A percentile compares a stretch with the other conserved stretches of the same genome.
These are phyloP conservation scores for Electrona antarctica DNA, from an alignment of 2,113 vertebrate genomes.

Conservation along the genomic window DNA sequence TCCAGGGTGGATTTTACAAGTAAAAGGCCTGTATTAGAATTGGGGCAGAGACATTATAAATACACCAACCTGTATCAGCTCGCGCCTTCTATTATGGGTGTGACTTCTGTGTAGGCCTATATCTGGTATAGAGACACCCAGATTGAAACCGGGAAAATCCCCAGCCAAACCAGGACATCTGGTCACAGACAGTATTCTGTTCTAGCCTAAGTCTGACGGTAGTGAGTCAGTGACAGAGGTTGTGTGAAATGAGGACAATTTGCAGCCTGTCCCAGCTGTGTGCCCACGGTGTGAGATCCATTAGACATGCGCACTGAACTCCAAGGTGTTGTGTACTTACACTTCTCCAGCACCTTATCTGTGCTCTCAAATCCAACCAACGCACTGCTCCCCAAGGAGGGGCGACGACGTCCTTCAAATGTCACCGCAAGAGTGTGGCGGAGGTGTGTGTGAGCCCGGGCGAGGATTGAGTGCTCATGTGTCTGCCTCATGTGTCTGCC, in stretches of 20 bases:
- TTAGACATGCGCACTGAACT: conserved; percentile 71
- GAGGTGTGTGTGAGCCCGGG: background rate
- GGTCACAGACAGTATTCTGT: too few relatives aligned
- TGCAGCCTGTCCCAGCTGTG: conserved; percentile 54
- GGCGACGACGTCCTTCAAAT: conserved; percentile 62
- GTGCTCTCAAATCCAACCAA: conserved; percentile 50
- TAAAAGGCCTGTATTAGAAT: too few relatives aligned
- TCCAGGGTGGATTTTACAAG: too few relatives aligned
- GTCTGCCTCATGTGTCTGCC: too few relatives aligned
- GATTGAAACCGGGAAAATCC: too few relatives aligned
- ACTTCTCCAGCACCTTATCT: conserved; percentile 54
- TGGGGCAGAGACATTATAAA: too few relatives aligned
- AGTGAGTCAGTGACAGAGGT: background rate
- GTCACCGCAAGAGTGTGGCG: conserved; percentile 47
- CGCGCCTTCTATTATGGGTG: too few relatives aligned
- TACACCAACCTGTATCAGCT: too few relatives aligned
- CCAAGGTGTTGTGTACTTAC: conserved; percentile 72
- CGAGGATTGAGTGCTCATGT: background rate
- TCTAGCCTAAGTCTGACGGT: too few relatives aligned
- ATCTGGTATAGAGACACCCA: too few relatives aligned
- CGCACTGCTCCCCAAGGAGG: conserved; percentile 33
- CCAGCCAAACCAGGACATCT: too few relatives aligned
- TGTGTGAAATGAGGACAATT: conserved; percentile 53
- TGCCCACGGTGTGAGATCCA: conserved; percentile 47
- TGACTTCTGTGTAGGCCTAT: too few relatives aligned